Evolutionary conservation across 2,797 vertebrate species (phyloP), one percentile per base, ranked within the genome.

Genomic region (Hapalemur alaotrensis): DNA sequence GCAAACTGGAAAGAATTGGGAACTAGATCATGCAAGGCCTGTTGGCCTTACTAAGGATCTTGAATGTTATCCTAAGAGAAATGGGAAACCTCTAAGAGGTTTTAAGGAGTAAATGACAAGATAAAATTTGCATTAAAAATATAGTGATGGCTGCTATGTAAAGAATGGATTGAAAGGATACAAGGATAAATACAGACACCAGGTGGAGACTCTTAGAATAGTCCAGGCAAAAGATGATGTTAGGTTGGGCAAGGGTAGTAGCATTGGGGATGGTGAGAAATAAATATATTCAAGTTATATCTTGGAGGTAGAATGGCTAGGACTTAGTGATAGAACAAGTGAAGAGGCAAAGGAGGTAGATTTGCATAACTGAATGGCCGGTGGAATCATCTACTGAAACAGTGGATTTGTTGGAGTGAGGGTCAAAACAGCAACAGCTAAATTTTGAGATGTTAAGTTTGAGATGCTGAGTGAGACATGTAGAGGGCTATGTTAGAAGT

Each of bases 41-140:
- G 17, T n/a, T 46, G 15, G 52, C 48, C 46, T 38, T 73, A 65
- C 54, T 46, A 54, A 80, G 59, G 32, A 48, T 86, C 54, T 91
- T 14, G 38, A 80, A 72, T 7, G 48, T 81, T 35, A 86, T 86
- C 57, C 82, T 54, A 65, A 20, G 18, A 81, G 46, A 73, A 81
- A 73, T 28, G 38, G 65, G 30, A 82, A 83, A 13, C 32, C 25
- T 75, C 30, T 82, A 57, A 67, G 80, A 91, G 32, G 38, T 75
- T 95, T 89, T 76, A 94, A 61, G 43, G 28, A 93, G 84, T 23
- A 81, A 89, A 87, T 82, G 61, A 83, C 38, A 81, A 69, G 67
- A n/a, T 54, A 69, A 89, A 63, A 59, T 52, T 32, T 92, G 41
- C 80, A 61, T 59, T 76, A 63, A n/a, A 65, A 92, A 90, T 23